Evolutionary conservation across 1,140 invertebrate species (phyloP).

Genomic region (Aphaenogaster floridana): DNA sequence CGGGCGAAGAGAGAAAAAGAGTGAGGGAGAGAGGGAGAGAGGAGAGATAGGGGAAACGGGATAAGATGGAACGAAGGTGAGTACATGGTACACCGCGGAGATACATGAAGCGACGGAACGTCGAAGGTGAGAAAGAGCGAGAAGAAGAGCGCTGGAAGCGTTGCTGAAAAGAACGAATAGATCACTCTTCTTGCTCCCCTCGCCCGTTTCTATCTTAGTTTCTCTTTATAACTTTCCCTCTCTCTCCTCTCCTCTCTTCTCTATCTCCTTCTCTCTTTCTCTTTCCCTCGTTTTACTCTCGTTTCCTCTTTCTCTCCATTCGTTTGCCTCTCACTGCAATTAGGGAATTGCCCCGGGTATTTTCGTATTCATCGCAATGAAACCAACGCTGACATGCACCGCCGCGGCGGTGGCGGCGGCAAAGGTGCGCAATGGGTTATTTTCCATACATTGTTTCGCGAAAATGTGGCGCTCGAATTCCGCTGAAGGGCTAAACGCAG

Average conservation of each 20-base stretch:
- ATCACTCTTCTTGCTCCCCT: conserved; percentile 43
- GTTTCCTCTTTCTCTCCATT: conserved; percentile 49
- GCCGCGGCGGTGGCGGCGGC: conserved; percentile 47
- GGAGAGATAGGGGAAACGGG: conserved; percentile 5
- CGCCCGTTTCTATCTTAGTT: conserved; percentile 41
- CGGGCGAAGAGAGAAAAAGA: conserved; percentile 14
- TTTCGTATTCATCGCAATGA: conserved; percentile 81
- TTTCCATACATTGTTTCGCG: conserved; percentile 77
- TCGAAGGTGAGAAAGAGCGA: conserved; percentile 66
- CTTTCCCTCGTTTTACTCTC: conserved; percentile 30
- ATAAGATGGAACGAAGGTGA: conserved; percentile 67
- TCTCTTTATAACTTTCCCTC: conserved; percentile 57
- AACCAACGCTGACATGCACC: conserved; percentile 77
- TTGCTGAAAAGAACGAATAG: conserved; percentile 75
- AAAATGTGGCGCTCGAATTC: conserved; percentile 64
- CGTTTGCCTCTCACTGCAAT: conserved; percentile 82
- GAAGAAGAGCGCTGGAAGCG: conserved; percentile 68
- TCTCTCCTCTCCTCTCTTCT: conserved; percentile 17
- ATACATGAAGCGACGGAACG: conserved; percentile 35
- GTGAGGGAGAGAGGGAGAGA: neutral
- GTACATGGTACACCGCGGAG: conserved; percentile 31
- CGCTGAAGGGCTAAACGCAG: conserved; percentile 63
- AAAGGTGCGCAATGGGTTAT: conserved; percentile 77
- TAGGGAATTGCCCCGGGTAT: conserved; percentile 82
- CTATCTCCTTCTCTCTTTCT: conserved; percentile 51